Conservation (phyloP, 2,888 invertebrate species). For the Meteorus cinctellus region DNA sequence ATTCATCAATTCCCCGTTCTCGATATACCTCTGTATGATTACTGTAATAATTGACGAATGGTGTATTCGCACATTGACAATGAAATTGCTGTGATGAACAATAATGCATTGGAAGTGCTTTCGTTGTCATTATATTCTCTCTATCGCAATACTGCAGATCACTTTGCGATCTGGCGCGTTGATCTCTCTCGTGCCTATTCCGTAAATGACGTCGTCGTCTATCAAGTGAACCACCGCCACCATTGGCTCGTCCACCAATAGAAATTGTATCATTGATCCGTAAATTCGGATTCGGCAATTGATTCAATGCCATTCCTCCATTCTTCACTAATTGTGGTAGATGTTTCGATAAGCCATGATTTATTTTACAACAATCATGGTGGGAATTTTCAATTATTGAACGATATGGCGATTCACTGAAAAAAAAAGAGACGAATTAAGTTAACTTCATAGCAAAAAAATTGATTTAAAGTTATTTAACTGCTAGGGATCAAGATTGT, state of each 20-base stretch:
- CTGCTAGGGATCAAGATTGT: no score
- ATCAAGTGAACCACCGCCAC: conserved; percentile 59
- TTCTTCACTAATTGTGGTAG: neutral
- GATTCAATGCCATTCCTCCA: neutral
- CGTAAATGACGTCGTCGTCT: conserved; percentile 61
- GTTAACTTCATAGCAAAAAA: neutral
- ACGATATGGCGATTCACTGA: conserved; percentile 22
- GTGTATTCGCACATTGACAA: conserved; percentile 59
- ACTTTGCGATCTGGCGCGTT: conserved; percentile 66
- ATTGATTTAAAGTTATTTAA: neutral
- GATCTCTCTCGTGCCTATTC: conserved; percentile 64
- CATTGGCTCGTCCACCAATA: neutral
- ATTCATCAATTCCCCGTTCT: neutral
- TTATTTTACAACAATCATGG: conserved; percentile 22
- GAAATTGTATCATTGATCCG: neutral
- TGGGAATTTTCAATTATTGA: neutral
- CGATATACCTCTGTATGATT: conserved; percentile 65
- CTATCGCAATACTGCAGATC: conserved; percentile 61
- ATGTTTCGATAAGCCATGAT: conserved; percentile 7
- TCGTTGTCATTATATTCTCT: conserved; percentile 42
- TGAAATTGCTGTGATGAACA: conserved; percentile 65
- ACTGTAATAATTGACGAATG: conserved; percentile 60
- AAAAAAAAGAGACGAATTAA: neutral
- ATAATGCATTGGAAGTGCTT: conserved; percentile 53
- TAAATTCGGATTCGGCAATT: neutral